Conservation (phyloP, 2,113 vertebrate genomes). For the Brachyhypopomus occidentalis region DNA sequence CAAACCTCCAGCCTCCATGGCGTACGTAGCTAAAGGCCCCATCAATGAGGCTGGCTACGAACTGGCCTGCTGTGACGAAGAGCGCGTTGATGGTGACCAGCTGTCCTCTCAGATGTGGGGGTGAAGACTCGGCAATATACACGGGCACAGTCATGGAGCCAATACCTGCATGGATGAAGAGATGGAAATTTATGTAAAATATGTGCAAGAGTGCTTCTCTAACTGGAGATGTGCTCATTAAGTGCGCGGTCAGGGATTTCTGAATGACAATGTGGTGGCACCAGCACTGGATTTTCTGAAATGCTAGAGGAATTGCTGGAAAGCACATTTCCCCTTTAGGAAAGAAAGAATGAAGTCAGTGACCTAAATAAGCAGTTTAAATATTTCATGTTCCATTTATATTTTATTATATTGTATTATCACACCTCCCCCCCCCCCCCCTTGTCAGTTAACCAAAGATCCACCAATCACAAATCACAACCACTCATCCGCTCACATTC, state of each 20-base stretch:
- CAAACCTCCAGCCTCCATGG: constrained; percentile 90
- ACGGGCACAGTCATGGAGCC: constrained; percentile 91
- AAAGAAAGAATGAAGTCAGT: neutral
- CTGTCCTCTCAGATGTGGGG: constrained; percentile 87
- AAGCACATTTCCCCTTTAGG: neutral
- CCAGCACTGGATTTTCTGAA: neutral
- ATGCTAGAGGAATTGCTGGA: neutral
- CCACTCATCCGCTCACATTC: too few species aligned
- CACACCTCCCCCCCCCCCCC: too few species aligned
- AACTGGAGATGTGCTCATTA: constrained; percentile 10
- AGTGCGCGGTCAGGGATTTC: constrained; percentile 5
- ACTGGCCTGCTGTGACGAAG: constrained; percentile 97
- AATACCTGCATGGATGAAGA: constrained; percentile 48
- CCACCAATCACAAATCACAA: too few species aligned
- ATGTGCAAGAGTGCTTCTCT: neutral
- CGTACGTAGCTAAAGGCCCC: constrained; percentile 93
- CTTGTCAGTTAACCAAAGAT: too few species aligned
- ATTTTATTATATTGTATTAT: too few species aligned
- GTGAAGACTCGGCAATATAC: constrained; percentile 85
- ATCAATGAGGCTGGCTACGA: constrained; percentile 89
- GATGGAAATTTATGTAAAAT: constrained; percentile 2
- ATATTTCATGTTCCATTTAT: neutral
- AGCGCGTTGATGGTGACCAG: constrained; percentile 92
- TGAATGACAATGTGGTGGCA: neutral
- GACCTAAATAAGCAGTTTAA: neutral